Conservation (phyloP, 2,797 vertebrate genomes). For the Danio jaintianensis region DNA sequence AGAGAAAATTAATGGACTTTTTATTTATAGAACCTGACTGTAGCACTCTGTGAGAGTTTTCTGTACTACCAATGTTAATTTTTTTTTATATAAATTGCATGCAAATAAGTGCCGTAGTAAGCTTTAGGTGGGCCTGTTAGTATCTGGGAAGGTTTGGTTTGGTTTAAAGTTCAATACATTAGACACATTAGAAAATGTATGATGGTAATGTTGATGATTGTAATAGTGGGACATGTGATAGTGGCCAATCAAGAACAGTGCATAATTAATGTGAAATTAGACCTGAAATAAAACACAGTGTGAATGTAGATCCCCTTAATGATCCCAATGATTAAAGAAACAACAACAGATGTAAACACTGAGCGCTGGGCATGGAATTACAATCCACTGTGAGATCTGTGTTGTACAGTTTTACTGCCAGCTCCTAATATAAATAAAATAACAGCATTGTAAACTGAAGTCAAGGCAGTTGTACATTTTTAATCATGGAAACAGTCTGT, state of each 20-base stretch:
- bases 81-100: background rate
- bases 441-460: constrained; percentile 48
- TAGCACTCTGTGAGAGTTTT: background rate
- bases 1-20: no score
- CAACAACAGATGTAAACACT: constrained; percentile 9
- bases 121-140: constrained; percentile 20
- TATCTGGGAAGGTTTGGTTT: background rate
- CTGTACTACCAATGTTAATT: background rate
- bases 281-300: background rate
- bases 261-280: background rate
- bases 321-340: background rate
- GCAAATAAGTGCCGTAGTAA: background rate
- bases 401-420: constrained; percentile 23
- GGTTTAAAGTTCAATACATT: background rate
- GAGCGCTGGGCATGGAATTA: constrained; percentile 2
- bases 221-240: background rate
- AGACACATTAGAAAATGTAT: no score
- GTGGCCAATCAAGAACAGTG: background rate
- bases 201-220: background rate
- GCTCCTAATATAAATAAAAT: constrained; percentile 32
- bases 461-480: constrained; percentile 64
- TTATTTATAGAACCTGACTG: no score
- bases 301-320: background rate
- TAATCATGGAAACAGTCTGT: constrained; percentile 66
- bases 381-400: constrained; percentile 29